Conservation (phyloP, 2,888 invertebrate species). For the Liopterus haemorrhoidalis region DNA sequence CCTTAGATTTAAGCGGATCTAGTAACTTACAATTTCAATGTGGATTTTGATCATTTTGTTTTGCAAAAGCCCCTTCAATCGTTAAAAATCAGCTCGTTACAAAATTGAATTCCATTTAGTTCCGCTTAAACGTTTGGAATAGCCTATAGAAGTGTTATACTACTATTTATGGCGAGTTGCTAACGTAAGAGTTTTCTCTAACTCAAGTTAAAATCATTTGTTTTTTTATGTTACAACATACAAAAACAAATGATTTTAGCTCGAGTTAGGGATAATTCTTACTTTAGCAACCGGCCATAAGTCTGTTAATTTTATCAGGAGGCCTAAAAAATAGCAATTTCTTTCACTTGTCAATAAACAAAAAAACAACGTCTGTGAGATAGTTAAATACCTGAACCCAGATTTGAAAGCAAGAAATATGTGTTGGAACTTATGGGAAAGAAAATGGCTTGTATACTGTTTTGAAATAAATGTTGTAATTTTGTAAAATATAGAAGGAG, state of each 20-base stretch:
- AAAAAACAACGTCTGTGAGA: too few species aligned
- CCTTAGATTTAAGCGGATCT: too few species aligned
- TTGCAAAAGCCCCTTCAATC: background rate
- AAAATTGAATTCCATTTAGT: background rate
- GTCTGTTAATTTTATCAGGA: too few species aligned
- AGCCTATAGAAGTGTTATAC: background rate
- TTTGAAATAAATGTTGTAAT: background rate
- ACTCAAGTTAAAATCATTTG: too few species aligned
- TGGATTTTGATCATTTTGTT: background rate
- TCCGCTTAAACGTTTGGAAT: background rate
- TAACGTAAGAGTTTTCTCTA: too few species aligned
- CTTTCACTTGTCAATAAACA: too few species aligned
- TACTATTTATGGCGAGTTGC: background rate
- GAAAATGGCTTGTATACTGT: background rate
- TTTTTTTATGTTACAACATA: too few species aligned
- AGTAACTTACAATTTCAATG: conserved; percentile 1
- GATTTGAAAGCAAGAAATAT: too few species aligned
- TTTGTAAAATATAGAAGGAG: background rate
- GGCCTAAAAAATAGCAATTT: background rate
- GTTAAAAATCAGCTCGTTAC: background rate
- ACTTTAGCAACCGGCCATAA: too few species aligned
- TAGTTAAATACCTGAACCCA: too few species aligned
- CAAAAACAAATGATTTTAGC: too few species aligned
- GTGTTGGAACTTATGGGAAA: background rate
- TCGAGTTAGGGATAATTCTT: too few species aligned